Base-by-base conservation (phyloP, 2,888 invertebrate species). In the Selenia dentaria region DNA sequence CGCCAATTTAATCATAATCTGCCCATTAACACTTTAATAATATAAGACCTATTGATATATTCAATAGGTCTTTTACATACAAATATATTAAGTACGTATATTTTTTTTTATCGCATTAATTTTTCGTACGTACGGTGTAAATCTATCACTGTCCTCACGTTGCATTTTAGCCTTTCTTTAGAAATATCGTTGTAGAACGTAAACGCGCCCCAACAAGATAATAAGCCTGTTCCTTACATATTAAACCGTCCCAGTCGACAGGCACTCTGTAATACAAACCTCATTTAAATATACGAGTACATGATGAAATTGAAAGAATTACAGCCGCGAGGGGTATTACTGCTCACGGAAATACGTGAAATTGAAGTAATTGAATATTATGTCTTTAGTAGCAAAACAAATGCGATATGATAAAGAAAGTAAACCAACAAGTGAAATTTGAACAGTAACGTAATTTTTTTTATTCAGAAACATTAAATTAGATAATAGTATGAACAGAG, bases 251-350 rank as follows among this genome's bases (percentile, higher is more conserved):
- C 47, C 59, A 46, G 51, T 59, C 59, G 57, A 54, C 64, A 67
- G 63, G 67, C 75, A 65, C 69, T 68, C 78, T 75, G 83, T 79
- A 74, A 79, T 76, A 85, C 82, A 81, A 74, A 79, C 70, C 77
- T 84, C 81, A 87, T 89, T 87, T 89, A 76, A 84, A 89, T 89
- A 87, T 73, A n/a, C n/a, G n/a, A n/a, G n/a, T n/a, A 89, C 87
- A 88, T 74, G 83, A 81, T 81, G 78, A 83, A 87, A 89, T 89
- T 87, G 89, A 88, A 85, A 85, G 82, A 84, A 87, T 82, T 78
- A 79, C 79, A 64, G 24, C 41, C 36, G 37, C 39, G 57, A 59
- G 62, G 67, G 59, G 64, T 51, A 58, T 56, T 60, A 67, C 66
- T 64, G 40, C 54, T n/a, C 22, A 43, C 44, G 29, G 65, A 67